Conservation (phyloP, 2,888 invertebrate genomes). For the Mythimna vitellina region DNA sequence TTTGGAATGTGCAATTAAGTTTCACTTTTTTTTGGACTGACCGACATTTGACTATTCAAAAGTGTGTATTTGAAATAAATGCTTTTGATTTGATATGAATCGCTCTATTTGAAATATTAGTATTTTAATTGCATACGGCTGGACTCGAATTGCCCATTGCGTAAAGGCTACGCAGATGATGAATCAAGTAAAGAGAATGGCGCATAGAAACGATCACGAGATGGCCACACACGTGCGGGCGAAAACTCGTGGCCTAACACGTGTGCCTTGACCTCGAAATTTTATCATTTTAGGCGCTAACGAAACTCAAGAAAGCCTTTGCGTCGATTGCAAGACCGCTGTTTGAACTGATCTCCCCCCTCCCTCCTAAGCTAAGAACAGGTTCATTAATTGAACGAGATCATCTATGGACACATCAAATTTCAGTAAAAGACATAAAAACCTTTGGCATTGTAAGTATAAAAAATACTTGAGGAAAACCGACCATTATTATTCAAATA, state of each 20-base stretch:
- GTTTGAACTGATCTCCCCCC: neutral
- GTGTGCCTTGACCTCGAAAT: constrained; percentile 9
- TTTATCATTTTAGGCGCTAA: constrained; percentile 19
- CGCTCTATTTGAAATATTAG: neutral
- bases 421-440: neutral
- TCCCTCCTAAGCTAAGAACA: constrained; percentile 6
- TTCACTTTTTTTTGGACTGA: no score
- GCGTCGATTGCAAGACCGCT: neutral
- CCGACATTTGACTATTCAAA: no score
- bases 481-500: constrained; percentile 1
- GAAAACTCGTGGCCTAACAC: constrained; percentile 2
- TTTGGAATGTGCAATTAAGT: no score
- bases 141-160: neutral
- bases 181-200: constrained; percentile 8
- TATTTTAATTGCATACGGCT: neutral
- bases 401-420: neutral
- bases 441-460: neutral
- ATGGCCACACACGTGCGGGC: constrained; percentile 18
- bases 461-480: constrained; percentile 6
- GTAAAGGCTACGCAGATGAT: neutral
- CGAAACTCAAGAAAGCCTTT: constrained; percentile 6
- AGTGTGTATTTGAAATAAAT: no score
- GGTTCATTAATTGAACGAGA: constrained; percentile 1
- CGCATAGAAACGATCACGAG: neutral
- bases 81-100: no score